These are phyloP conservation scores for Norana najaformis DNA, from an alignment of 2,888 invertebrate species.

Conservation along the genomic window DNA sequence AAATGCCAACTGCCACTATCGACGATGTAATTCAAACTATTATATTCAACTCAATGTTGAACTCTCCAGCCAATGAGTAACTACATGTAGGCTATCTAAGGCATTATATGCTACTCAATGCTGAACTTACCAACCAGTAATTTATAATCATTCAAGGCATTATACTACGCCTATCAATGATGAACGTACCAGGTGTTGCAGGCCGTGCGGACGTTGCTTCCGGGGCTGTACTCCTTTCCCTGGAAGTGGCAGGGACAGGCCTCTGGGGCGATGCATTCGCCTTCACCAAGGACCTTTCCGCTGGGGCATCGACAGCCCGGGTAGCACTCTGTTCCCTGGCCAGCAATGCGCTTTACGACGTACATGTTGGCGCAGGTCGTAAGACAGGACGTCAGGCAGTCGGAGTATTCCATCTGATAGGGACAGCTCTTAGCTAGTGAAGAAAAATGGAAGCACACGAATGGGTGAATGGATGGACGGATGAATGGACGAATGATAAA, in stretches of 20 bases:
- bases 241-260: conserved; percentile 42
- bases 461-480: too few relatives aligned
- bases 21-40: too few relatives aligned
- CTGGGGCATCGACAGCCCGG: conserved; percentile 86
- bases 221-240: conserved; percentile 39
- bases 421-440: conserved; percentile 37
- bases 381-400: conserved; percentile 81
- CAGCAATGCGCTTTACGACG: conserved; percentile 28
- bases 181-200: conserved; percentile 77
- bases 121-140: background rate
- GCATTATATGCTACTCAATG: background rate
- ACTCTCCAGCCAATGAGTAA: too few relatives aligned
- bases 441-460: background rate
- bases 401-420: conserved; percentile 75
- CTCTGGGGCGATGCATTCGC: conserved; percentile 48
- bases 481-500: too few relatives aligned
- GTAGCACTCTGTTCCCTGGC: conserved; percentile 68
- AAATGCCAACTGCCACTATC: too few relatives aligned
- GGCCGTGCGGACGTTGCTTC: conserved; percentile 71
- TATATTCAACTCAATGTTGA: too few relatives aligned
- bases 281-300: conserved; percentile 68
- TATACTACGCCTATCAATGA: conserved; percentile 31
- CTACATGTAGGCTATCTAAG: background rate
- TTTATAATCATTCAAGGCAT: background rate
- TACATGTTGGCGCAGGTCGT: conserved; percentile 69